Base-by-base conservation (phyloP, 2,113 vertebrate species). In the Myrmecobius fasciatus region DNA sequence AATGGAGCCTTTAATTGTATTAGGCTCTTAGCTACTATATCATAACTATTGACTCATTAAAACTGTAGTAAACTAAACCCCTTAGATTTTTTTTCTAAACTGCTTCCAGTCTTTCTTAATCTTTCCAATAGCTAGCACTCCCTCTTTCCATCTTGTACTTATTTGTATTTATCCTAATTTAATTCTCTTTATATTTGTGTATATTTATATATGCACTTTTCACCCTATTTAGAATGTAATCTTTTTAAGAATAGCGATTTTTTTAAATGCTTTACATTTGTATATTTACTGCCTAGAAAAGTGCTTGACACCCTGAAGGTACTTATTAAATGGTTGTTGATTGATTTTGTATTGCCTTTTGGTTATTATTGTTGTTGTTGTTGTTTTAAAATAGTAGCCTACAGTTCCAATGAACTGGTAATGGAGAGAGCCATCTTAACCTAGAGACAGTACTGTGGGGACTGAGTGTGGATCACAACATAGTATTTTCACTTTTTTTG, bases 61-160 rank as follows among this genome's bases (percentile, higher is more conserved):
- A 49, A 56, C 52, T 91, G 11, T 31, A 51, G 36, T 89, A 43
- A n/a, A 2, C 92, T 53, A 92, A 28, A 91, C 47, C 14, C 91
- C 22, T 89, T 92, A 93, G 54, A 36, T 89, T 14, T 91, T 95
- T 95, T 89, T 67, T 67, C 28, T n/a, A 36, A 67, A 67, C 56
- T 67, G 11, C 31, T 67, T 31, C 3, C 28, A 67, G 3, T 31
- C 56, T 67, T 67, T 67, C 56, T 31, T 36, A 11, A 67, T 67
- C 56, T 36, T 67, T 31, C 31, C 56, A 67, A 67, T 11, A 36
- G 31, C 31, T 31, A 60, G 28, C 10, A 60, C 28, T 4, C 28
- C 31, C 28, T 3, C 11, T 60, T 60, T 1, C 54, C 56, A 60
- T 60, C 1, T 67, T 31, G 26, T 60, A 31, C 26, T 60, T 60